Percentiles rank a stretch among this genome's conserved stretches.
phyloP scores from a whole-genome alignment of 2,888 invertebrate species.

The Nemoura dubitans region DNA sequence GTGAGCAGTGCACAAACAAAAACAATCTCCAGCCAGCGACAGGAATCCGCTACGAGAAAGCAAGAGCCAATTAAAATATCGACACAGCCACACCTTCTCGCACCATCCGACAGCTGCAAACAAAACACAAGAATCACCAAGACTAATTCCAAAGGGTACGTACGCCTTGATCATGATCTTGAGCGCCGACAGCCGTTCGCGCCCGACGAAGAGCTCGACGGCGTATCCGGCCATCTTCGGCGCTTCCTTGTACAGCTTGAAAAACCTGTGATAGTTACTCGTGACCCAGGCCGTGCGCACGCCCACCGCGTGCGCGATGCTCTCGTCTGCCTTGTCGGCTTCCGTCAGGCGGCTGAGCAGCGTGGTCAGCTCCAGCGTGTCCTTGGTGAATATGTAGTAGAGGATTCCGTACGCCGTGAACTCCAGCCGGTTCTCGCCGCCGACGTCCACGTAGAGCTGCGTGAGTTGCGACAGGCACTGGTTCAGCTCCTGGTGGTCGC shows the following conservation, averaged over 20 bases:
- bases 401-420: constrained; percentile 96
- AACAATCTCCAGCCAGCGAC: not conserved
- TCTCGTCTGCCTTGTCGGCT: constrained; percentile 81
- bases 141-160: constrained; percentile 64
- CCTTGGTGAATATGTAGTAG: constrained; percentile 98
- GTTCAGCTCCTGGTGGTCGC: constrained; percentile 99
- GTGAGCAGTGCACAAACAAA: no score
- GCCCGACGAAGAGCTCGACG: constrained; percentile 97
- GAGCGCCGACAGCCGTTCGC: constrained; percentile 91
- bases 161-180: constrained; percentile 97
- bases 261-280: constrained; percentile 92
- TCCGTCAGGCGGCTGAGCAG: constrained; percentile 82
- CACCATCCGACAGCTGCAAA: not conserved
- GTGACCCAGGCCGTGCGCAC: constrained; percentile 93
- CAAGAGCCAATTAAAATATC: not conserved
- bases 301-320: constrained; percentile 85
- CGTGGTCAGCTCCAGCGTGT: constrained; percentile 93
- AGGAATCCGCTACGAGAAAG: not conserved
- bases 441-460: constrained; percentile 88
- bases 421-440: constrained; percentile 80
- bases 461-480: constrained; percentile 99
- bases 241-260: constrained; percentile 86
- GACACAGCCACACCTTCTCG: not conserved
- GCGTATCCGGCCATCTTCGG: constrained; percentile 97
- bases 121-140: not conserved